Percentiles rank a stretch among this genome's conserved stretches.
phyloP scores from a whole-genome alignment of 1,140 invertebrate genomes.

The Leptinotarsa texana region DNA sequence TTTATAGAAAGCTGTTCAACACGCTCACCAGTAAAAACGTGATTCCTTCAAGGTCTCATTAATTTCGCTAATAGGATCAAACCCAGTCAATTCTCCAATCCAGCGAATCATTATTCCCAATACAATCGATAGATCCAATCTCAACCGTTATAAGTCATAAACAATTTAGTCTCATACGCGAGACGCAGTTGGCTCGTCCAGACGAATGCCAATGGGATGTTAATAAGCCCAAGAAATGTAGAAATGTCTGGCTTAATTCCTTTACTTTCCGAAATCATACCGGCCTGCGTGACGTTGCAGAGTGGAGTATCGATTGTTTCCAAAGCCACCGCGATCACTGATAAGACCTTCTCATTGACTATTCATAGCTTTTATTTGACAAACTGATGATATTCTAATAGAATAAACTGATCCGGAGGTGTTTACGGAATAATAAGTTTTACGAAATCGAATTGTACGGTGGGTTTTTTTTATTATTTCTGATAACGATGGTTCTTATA shows the following conservation, averaged over 20 bases:
- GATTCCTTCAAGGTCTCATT: not conserved
- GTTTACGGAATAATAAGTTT: constrained; percentile 35
- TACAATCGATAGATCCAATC: constrained; percentile 3
- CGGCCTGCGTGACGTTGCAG: constrained; percentile 42
- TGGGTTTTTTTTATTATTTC: not conserved
- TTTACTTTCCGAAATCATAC: constrained; percentile 40
- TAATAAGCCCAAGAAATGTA: constrained; percentile 25
- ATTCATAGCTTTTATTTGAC: constrained; percentile 50
- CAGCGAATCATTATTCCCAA: not conserved
- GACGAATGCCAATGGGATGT: constrained; percentile 16
- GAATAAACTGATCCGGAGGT: constrained; percentile 42
- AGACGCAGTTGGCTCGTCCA: constrained; percentile 1
- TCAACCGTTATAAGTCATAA: constrained; percentile 8
- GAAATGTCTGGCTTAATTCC: constrained; percentile 7
- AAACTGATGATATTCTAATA: constrained; percentile 47
- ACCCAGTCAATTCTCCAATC: not conserved
- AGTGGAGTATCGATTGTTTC: constrained; percentile 44
- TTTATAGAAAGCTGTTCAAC: too few species aligned
- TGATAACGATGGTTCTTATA: too few species aligned
- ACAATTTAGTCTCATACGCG: constrained; percentile 19
- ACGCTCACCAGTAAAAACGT: too few species aligned
- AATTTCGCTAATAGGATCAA: not conserved
- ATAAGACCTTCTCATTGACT: constrained; percentile 47
- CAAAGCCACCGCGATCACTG: constrained; percentile 45
- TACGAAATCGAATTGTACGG: constrained; percentile 15